Evolutionary conservation across 2,888 invertebrate species (phyloP), one percentile per base, ranked within the genome.

Genomic region (Machimus atricapillus): DNA sequence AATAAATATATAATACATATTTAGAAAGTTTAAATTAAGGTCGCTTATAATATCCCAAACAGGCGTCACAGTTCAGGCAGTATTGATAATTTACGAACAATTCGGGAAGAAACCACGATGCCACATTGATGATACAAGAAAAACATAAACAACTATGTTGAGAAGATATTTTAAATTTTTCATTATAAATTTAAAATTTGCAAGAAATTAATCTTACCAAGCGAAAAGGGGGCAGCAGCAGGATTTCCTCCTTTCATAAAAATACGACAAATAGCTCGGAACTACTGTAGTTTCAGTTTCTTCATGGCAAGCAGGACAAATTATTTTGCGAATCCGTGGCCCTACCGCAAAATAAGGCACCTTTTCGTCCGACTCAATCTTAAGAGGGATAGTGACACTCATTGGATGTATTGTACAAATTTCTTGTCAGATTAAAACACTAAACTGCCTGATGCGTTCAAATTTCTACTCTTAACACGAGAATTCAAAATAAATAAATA

Each of bases 41-140:
- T 34, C 92, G 89, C n/a, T 90, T 90, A 87, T 90, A 92, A 40
- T 91, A 90, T 73, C 92, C 92, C 88, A 92, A 89, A 88, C 92
- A 92, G 88, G 91, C 92, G 56, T 91, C 92, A 79, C 92, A 92
- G 46, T 90, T 90, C 19, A 91, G 34, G 27, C 79, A 79, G 31
- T 52, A 79, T 12, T 79, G 79, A 52, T 79, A 79, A 16, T 52
- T 79, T 23, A 52, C 52, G 27, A 27, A 52, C 1, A 79, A 52
- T 16, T 27, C 23, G 46, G 79, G 79, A 27, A 79, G 79, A 27
- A 66, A 66, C 66, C 66, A 66, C 1, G 66, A 66, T 12, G 66
- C 66, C 40, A 66, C 88, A 88, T 76, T 81, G 46, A 46, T 52
- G n/a, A 81, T 9, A n/a, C 14, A 52, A 56, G 43, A 31, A 56